A percentile compares a stretch with the other conserved stretches of the same genome.
These are phyloP conservation scores for Craterocephalus amniculus DNA, from an alignment of 2,797 vertebrate genomes.

Conservation along the genomic window DNA sequence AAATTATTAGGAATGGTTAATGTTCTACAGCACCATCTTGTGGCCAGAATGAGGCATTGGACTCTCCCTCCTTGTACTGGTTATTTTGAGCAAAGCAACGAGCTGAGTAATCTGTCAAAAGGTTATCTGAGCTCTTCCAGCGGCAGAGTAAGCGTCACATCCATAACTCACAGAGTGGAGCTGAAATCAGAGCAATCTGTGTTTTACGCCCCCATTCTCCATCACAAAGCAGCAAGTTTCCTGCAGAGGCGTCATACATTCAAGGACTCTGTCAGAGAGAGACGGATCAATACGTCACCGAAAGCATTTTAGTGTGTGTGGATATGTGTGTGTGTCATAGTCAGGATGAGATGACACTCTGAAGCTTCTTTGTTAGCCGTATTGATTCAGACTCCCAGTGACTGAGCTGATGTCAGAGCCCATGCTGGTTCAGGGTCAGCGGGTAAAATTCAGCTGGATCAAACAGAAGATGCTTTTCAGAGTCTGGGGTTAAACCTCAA, in stretches of 20 bases:
- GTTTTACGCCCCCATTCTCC: slow-evolving; percentile 11
- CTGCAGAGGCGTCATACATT: slow-evolving; percentile 24
- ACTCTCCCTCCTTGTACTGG: neutral
- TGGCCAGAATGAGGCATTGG: slow-evolving; percentile 43
- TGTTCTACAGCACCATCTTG: slow-evolving; percentile 60
- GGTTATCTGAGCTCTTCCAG: slow-evolving; percentile 33
- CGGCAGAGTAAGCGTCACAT: slow-evolving; percentile 16
- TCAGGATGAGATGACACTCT: slow-evolving; percentile 37
- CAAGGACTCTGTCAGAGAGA: slow-evolving; percentile 52
- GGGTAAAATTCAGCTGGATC: slow-evolving; percentile 23
- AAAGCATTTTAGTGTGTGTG: slow-evolving; percentile 17
- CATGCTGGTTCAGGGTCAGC: slow-evolving; percentile 21
- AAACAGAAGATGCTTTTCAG: neutral
- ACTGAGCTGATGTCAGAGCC: slow-evolving; percentile 31
- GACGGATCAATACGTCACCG: slow-evolving; percentile 49
- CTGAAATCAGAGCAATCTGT: slow-evolving; percentile 31
- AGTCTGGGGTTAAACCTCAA: neutral
- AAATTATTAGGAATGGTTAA: neutral
- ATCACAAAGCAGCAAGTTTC: slow-evolving; percentile 17
- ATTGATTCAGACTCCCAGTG: slow-evolving; percentile 52
- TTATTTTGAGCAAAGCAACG: neutral
- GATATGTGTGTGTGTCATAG: slow-evolving; percentile 19
- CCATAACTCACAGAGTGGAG: slow-evolving; percentile 19
- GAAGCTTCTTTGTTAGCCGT: slow-evolving; percentile 36
- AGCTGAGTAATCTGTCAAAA: neutral